Percentiles rank a stretch among this genome's conserved stretches.
Conservation (phyloP, 2,888 invertebrate genomes). For the Zootermopsis nevadensis region DNA sequence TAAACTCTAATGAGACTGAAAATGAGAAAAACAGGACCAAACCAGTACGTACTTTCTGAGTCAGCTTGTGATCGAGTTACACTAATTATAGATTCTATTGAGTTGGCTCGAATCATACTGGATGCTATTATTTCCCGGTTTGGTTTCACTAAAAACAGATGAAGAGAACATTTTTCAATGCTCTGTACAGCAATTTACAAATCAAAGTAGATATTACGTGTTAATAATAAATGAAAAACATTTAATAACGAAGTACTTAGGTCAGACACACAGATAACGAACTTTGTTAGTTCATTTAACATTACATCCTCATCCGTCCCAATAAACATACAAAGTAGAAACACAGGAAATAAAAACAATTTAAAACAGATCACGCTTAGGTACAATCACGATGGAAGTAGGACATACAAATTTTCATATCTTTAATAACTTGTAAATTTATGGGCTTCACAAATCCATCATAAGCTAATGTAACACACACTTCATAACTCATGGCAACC, state of each 20-base stretch:
- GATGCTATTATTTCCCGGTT: conserved; percentile 41
- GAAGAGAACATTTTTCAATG: conserved; percentile 26
- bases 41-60: conserved; percentile 54
- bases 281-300: not conserved
- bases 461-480: no score
- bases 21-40: not conserved
- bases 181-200: not conserved
- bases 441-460: no score
- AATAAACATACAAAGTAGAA: not conserved
- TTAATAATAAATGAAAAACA: conserved; percentile 5
- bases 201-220: not conserved
- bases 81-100: conserved; percentile 61
- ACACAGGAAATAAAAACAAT: not conserved
- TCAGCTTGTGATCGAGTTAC: conserved; percentile 54
- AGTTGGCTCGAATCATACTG: conserved; percentile 60
- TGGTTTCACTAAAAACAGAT: conserved; percentile 45
- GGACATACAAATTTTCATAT: no score
- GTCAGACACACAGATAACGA: not conserved
- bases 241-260: not conserved
- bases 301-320: not conserved
- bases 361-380: not conserved
- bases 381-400: no score
- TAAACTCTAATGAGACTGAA: not conserved
- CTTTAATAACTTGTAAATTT: no score
- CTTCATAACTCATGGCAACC: no score